phyloP scores from a whole-genome alignment of 2,113 vertebrate species.

The Nothocercus julius region DNA sequence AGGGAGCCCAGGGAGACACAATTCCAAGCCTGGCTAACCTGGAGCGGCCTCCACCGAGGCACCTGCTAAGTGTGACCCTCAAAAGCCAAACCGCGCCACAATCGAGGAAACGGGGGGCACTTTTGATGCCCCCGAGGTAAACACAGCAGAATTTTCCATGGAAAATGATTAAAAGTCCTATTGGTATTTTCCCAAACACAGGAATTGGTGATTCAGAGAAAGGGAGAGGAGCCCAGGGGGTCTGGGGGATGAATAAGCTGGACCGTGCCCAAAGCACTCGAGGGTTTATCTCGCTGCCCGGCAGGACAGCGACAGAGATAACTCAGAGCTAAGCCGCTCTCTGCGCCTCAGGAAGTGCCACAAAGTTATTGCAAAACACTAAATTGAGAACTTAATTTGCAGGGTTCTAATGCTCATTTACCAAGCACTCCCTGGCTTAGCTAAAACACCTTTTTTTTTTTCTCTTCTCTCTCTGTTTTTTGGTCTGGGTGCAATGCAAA shows the following conservation, averaged over 20 bases:
- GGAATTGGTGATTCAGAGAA: not conserved
- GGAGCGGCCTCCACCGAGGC: accelerated
- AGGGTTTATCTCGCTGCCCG: not conserved
- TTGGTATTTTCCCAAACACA: accelerated
- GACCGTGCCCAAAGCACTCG: not conserved
- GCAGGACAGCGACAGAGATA: not conserved
- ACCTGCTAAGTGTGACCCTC: accelerated
- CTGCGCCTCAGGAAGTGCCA: not conserved
- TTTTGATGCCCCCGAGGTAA: not conserved
- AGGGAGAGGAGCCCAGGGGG: accelerated
- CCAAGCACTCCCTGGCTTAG: not conserved
- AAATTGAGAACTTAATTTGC: not conserved
- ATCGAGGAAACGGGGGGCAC: accelerated
- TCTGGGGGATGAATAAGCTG: accelerated
- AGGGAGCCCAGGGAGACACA: not conserved
- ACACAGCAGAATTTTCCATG: not conserved
- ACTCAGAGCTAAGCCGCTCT: not conserved
- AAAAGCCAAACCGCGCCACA: accelerated
- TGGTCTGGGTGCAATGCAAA: not conserved
- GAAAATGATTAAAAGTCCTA: not conserved
- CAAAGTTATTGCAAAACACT: not conserved
- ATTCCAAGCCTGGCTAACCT: accelerated
- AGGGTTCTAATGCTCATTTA: not conserved
- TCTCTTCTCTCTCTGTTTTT: no score
- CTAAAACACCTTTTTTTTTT: not conserved